Percentiles rank a stretch among this genome's conserved stretches.
phyloP scores from a whole-genome alignment of 30 jellyfish, hydroid and myxozoan species.

The Rhopilema esculentum region DNA sequence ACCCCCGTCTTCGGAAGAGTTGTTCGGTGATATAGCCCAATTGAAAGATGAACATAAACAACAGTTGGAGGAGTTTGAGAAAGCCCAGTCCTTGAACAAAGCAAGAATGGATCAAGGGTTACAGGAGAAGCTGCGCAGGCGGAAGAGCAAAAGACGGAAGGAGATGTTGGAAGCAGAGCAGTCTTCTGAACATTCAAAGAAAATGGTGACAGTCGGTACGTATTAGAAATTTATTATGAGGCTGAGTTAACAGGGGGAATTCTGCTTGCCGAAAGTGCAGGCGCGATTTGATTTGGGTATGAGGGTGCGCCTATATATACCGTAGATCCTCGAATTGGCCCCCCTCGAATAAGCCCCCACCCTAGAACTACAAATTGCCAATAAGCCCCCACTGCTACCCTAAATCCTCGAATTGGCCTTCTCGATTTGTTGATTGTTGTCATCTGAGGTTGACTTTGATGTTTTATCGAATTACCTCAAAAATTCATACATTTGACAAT shows the following conservation, averaged over 20 bases:
- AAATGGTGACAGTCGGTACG: neutral
- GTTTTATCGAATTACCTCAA: no score
- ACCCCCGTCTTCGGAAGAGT: constrained; percentile 82
- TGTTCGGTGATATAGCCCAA: constrained; percentile 79
- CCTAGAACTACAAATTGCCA: no score
- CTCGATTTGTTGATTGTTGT: no score
- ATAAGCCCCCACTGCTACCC: no score
- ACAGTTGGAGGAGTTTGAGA: constrained; percentile 82
- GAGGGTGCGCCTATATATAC: neutral
- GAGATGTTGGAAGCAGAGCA: constrained; percentile 69
- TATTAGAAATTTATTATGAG: no score
- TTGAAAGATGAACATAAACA: constrained; percentile 68
- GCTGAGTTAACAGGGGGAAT: neutral
- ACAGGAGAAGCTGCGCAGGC: constrained; percentile 72
- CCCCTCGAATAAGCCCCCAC: no score
- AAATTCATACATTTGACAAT: no score
- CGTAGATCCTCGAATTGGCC: no score
- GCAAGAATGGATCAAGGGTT: constrained; percentile 81
- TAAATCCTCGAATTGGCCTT: no score
- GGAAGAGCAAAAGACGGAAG: constrained; percentile 78
- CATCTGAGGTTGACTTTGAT: no score
- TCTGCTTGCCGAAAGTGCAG: neutral
- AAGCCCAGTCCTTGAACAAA: constrained; percentile 80
- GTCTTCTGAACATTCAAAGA: constrained; percentile 27
- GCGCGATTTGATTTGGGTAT: neutral